Percentiles rank a stretch among this genome's conserved stretches.
Conservation (phyloP, 2,888 invertebrate species). For the Patella ulyssiponensis region DNA sequence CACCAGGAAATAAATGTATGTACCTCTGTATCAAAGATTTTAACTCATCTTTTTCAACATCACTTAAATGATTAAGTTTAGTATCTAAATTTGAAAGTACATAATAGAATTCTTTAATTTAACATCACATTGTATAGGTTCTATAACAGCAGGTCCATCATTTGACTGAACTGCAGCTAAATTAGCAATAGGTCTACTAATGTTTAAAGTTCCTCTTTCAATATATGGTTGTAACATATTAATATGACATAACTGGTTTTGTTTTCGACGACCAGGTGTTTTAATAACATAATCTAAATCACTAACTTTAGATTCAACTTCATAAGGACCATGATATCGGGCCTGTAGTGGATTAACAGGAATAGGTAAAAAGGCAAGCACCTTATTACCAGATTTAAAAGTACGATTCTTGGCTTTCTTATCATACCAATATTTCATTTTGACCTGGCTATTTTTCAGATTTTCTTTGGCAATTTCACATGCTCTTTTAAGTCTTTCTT, state of each 20-base stretch:
- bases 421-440: conserved; percentile 20
- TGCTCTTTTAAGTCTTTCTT: conserved; percentile 21
- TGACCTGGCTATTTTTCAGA: conserved; percentile 16
- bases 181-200: background rate
- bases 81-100: background rate
- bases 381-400: conserved; percentile 21
- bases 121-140: background rate
- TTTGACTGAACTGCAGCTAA: background rate
- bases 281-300: conserved; percentile 4
- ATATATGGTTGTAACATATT: conserved; percentile 25
- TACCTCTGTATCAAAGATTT: background rate
- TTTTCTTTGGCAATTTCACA: conserved; percentile 33
- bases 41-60: background rate
- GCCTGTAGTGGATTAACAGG: conserved; percentile 10
- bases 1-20: conserved; percentile 22
- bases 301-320: too few species aligned
- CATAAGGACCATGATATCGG: conserved; percentile 21
- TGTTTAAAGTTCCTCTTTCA: background rate
- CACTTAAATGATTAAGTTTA: conserved; percentile 5
- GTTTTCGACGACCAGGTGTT: conserved; percentile 17
- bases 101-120: background rate
- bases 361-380: conserved; percentile 15
- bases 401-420: conserved; percentile 15
- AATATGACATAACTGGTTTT: conserved; percentile 14
- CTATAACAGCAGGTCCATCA: background rate